These are phyloP conservation scores for Sweltsa coloradensis DNA, from an alignment of 1,140 invertebrate genomes.

Conservation along the genomic window DNA sequence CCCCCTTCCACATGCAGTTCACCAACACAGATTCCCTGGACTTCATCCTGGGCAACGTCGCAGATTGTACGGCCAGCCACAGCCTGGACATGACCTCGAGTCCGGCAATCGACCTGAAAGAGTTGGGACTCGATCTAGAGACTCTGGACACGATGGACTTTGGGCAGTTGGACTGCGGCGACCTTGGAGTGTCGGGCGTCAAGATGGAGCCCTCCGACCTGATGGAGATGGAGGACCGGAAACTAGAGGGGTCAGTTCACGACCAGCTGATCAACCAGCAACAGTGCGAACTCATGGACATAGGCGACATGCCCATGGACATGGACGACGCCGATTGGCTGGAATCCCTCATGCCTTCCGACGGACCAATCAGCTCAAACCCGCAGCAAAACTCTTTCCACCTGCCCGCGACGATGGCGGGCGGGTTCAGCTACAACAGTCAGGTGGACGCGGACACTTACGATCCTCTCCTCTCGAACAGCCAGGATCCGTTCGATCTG, in stretches of 20 bases:
- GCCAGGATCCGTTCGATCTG: slow-evolving; percentile 52
- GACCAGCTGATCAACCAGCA: slow-evolving; percentile 3
- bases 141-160: slow-evolving; percentile 43
- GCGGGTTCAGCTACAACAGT: not conserved
- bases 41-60: slow-evolving; percentile 2
- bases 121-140: slow-evolving; percentile 36
- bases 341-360: slow-evolving; percentile 45
- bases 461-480: slow-evolving; percentile 46
- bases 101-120: slow-evolving; percentile 29
- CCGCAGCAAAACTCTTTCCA: slow-evolving; percentile 7
- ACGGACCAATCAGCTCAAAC: slow-evolving; percentile 17
- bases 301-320: slow-evolving; percentile 45
- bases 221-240: slow-evolving; percentile 13
- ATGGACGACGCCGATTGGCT: slow-evolving; percentile 63
- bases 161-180: slow-evolving; percentile 34
- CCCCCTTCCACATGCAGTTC: slow-evolving; percentile 6
- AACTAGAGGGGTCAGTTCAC: not conserved
- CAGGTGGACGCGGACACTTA: slow-evolving; percentile 34
- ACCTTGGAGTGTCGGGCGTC: slow-evolving; percentile 5
- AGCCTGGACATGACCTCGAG: slow-evolving; percentile 22
- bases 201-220: slow-evolving; percentile 4
- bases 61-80: not conserved
- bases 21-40: slow-evolving; percentile 7
- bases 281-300: slow-evolving; percentile 32
- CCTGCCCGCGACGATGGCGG: not conserved